Conservation (phyloP, 2,888 invertebrate genomes). For the Napeogenes sylphis region DNA sequence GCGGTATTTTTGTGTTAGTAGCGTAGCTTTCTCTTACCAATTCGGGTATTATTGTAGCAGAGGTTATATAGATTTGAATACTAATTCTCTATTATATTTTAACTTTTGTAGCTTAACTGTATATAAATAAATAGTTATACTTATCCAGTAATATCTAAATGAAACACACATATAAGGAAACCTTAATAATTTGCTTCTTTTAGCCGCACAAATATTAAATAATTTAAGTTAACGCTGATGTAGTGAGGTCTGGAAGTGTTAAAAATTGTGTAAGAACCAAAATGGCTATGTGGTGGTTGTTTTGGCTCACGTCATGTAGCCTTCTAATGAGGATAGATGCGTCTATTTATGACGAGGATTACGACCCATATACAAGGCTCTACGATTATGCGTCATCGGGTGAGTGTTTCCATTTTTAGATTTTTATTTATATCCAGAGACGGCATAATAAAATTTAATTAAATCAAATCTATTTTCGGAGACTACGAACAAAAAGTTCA, state of each 20-base stretch:
- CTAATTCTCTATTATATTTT: too few species aligned
- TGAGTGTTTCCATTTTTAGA: slow-evolving; percentile 36
- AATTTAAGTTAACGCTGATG: slow-evolving; percentile 32
- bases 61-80: too few species aligned
- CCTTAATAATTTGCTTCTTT: slow-evolving; percentile 5
- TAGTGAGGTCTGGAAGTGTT: slow-evolving; percentile 35
- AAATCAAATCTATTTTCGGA: too few species aligned
- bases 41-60: too few species aligned
- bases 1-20: background rate
- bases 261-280: slow-evolving; percentile 35
- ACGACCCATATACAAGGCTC: slow-evolving; percentile 63
- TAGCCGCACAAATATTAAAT: slow-evolving; percentile 16
- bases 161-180: too few species aligned
- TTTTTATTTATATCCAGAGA: too few species aligned
- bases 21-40: too few species aligned
- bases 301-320: slow-evolving; percentile 48
- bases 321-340: slow-evolving; percentile 49
- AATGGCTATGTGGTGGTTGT: slow-evolving; percentile 54
- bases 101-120: too few species aligned
- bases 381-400: slow-evolving; percentile 67
- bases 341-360: slow-evolving; percentile 67
- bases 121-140: too few species aligned
- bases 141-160: too few species aligned
- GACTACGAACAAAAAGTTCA: too few species aligned
- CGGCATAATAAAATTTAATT: too few species aligned